Percentiles rank a stretch among this genome's conserved stretches.
Evolutionary conservation across 2,888 invertebrate genomes (phyloP).

Genomic region (Phorcus lineatus): DNA sequence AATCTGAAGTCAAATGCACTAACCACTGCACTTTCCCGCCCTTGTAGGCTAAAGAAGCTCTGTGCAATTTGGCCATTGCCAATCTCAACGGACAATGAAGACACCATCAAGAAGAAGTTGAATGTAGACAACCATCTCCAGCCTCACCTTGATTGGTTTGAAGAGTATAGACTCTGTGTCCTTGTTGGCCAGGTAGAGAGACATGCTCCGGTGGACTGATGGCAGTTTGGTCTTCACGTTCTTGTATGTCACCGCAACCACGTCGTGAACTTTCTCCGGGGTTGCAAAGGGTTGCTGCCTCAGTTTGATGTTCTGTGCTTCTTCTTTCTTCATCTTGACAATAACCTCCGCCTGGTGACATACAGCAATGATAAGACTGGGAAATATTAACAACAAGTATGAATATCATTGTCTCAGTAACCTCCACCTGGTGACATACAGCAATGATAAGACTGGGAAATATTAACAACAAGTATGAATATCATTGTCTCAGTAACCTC

Average conservation of each 20-base stretch:
- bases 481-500: slow-evolving; percentile 71
- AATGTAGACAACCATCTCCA: no score
- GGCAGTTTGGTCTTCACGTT: slow-evolving; percentile 88
- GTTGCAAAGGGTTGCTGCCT: slow-evolving; percentile 82
- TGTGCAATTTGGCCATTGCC: no score
- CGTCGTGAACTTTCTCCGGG: slow-evolving; percentile 84
- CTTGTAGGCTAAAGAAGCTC: no score
- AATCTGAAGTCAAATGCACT: no score
- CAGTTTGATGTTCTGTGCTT: slow-evolving; percentile 68
- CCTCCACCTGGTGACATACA: slow-evolving; percentile 66
- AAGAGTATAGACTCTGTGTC: slow-evolving; percentile 98
- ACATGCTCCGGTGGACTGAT: slow-evolving; percentile 90
- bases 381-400: neutral
- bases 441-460: neutral
- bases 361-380: neutral
- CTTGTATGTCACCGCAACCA: slow-evolving; percentile 86
- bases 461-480: neutral
- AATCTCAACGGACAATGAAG: no score
- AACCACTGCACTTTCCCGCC: no score
- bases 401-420: slow-evolving; percentile 68
- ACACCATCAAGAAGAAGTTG: no score
- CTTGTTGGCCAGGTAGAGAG: slow-evolving; percentile 94
- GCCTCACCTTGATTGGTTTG: slow-evolving; percentile 90
- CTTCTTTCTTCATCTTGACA: slow-evolving; percentile 68
- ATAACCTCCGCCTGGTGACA: slow-evolving; percentile 72